Evolutionary conservation across 2,888 invertebrate genomes (phyloP), one percentile per base, ranked within the genome.

Genomic region (Thereva nobilitata): DNA sequence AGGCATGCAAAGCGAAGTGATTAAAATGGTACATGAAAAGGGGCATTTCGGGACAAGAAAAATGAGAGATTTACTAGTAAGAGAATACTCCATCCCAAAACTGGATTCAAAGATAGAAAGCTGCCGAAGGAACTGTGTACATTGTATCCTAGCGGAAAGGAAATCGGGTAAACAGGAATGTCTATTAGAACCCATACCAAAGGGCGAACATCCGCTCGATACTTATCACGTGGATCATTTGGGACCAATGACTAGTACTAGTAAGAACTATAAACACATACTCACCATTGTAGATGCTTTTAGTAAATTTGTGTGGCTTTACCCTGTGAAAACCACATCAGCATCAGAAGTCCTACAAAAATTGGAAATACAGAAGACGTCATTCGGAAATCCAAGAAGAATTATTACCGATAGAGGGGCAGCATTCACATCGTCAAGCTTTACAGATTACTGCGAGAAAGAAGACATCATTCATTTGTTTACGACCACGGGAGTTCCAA

Each of bases 191-290:
- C 70, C 74, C 0, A 72, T 78, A 2, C 72, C 74, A n/a, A 77
- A 78, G 45, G 71, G 50, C 1, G 64, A 67, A 0, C 47, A 50
- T 0, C 76, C 76, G 4, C 55, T 77, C 7, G 67, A 73, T 6
- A 77, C 75, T 0, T 74, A 71, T 9, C 76, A 78, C 53, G 53
- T 75, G 4, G 78, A 78, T 55, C 79, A 79, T 53, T n/a, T 79
- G 4, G 76, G 77, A 4, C 77, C 77, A 2, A 38, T 76, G 53
- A 41, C 53, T 4, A n/a, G 7, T 4, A 66, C 65, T 4, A 41
- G 23, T 0, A 66, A 57, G 9, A 2, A 12, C 0, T 66, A 66
- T 35, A 41, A 5, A 8, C 12, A 64, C 40, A 34, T 64, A 8
- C 9, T 64, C 4, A 54, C 34, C 5, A 8, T 54, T 1, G 38